Base-by-base conservation (phyloP, 2,113 vertebrate species). In the Psettodes erumei region DNA sequence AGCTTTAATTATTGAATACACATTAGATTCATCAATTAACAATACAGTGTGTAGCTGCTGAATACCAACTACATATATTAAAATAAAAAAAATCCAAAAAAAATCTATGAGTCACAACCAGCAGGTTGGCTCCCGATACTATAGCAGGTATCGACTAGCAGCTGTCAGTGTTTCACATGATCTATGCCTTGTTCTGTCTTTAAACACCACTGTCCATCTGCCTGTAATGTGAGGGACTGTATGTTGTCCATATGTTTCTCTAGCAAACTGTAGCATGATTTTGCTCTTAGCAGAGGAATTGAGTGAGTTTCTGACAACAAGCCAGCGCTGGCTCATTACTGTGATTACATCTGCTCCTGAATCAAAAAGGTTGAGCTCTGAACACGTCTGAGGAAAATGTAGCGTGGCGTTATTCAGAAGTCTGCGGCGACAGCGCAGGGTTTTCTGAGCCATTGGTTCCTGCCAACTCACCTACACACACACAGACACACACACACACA, bases 191-290 rank as follows among this genome's bases (percentile, higher is more conserved):
- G 4, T 33, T 16, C 33, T 37, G 16, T 51, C 35, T 47, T 0
- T 27, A 13, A 4, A 21, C 38, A 15, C 76, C 25, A 59, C 62
- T 42, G 56, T n/a, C 68, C 77, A 75, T 84, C 75, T 81, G 69
- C 3, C 53, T 1, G 32, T 30, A 21, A 67, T 21, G 47, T 16
- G 43, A 78, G 23, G 72, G 37, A 66, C 40, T 48, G 38, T 37
- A 45, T 37, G 21, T 12, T 8, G 25, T 12, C 81, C 68, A 2
- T 84, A 81, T 75, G 78, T 65, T 76, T 53, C 53, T 15, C 2
- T 19, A n/a, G 27, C 74, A 72, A 51, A 66, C 69, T 75, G 74
- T 64, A 47, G 66, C 77, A 55, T 51, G 60, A 60, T 82, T 61
- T 6, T 54, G n/a, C 67, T 28, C 60, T 62, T 83, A 70, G 61